These are phyloP conservation scores for Tenualosa ilisha DNA, from an alignment of 2,797 vertebrate genomes.

Conservation along the genomic window DNA sequence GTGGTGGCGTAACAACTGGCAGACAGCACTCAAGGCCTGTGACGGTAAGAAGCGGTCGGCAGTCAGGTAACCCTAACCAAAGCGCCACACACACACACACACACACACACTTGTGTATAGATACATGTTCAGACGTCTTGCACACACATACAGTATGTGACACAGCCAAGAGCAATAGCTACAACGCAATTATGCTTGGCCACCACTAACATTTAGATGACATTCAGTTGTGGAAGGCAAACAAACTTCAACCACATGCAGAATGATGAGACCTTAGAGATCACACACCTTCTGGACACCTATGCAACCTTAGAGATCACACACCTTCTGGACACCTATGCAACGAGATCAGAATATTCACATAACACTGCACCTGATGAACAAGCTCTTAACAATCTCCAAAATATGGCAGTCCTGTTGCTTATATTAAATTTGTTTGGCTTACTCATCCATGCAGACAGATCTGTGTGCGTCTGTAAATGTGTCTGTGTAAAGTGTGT, in stretches of 20 bases:
- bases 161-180: background rate
- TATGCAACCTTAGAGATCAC: background rate
- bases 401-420: background rate
- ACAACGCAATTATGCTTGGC: background rate
- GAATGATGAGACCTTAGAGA: background rate
- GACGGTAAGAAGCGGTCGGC: slow-evolving; percentile 46
- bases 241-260: background rate
- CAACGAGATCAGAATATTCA: background rate
- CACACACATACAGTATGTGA: background rate
- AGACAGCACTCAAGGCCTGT: slow-evolving; percentile 63
- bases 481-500: too few relatives aligned
- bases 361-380: background rate
- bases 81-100: background rate
- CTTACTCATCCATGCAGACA: background rate
- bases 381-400: background rate
- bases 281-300: background rate
- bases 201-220: background rate
- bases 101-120: background rate
- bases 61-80: slow-evolving; percentile 17
- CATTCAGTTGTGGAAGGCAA: background rate
- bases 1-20: slow-evolving; percentile 59
- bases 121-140: too few relatives aligned
- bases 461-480: background rate
- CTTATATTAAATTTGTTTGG: background rate
- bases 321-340: background rate